A percentile compares a stretch with the other conserved stretches of the same genome.
Conservation (phyloP, 1,140 invertebrate genomes). For the Trachymyrmex septentrionalis region DNA sequence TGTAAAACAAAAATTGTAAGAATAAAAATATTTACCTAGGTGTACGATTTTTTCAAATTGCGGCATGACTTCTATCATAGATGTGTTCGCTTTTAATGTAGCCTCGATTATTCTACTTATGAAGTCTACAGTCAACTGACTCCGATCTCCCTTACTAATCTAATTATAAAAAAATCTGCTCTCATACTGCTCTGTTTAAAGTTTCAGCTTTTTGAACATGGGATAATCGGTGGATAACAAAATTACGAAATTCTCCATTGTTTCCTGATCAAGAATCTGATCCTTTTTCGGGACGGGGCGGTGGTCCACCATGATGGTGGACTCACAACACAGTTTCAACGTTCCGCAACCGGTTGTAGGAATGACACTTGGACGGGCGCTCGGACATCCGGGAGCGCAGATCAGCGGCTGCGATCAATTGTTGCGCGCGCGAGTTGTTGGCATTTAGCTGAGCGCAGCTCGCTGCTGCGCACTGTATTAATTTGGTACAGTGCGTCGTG, state of each 20-base stretch:
- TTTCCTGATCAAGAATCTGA: neutral
- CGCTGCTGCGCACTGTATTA: slow-evolving; percentile 64
- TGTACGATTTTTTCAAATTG: no score
- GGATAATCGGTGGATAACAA: neutral
- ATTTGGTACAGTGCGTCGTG: slow-evolving; percentile 73
- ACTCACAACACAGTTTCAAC: neutral
- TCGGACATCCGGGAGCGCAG: slow-evolving; percentile 72
- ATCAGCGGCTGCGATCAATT: slow-evolving; percentile 68
- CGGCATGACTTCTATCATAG: no score
- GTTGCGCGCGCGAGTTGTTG: slow-evolving; percentile 68
- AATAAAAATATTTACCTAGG: no score
- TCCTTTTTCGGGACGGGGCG: neutral
- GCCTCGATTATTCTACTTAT: no score
- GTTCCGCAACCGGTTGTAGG: slow-evolving; percentile 7
- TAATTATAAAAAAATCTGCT: neutral
- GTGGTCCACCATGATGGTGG: neutral
- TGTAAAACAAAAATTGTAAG: no score
- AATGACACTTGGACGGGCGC: slow-evolving; percentile 19
- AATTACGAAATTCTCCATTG: neutral
- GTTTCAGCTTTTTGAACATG: neutral
- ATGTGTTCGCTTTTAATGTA: no score
- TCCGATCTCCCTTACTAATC: no score
- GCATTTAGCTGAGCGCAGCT: slow-evolving; percentile 72
- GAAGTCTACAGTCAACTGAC: no score
- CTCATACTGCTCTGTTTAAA: neutral